phyloP scores from a whole-genome alignment of 2,113 vertebrate genomes.

The Bombycilla garrulus region DNA sequence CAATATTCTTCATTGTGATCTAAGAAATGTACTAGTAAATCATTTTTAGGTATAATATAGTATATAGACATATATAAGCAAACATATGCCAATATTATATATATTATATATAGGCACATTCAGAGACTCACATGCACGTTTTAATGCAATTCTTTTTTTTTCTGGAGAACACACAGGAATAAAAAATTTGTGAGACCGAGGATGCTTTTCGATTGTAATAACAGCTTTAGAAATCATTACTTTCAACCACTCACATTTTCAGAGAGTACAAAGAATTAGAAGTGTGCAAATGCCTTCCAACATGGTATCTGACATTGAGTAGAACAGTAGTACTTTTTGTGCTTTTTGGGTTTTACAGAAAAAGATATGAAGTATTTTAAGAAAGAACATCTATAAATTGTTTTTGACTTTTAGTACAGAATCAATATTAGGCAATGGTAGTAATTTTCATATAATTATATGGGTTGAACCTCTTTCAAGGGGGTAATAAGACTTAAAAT shows the following conservation, averaged over 20 bases:
- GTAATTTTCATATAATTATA: background rate
- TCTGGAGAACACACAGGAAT: background rate
- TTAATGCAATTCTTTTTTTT: background rate
- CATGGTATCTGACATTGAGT: background rate
- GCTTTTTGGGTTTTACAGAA: background rate
- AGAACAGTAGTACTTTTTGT: background rate
- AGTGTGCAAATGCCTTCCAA: background rate
- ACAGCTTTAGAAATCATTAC: background rate
- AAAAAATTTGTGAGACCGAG: background rate
- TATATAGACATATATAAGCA: background rate
- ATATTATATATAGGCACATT: no score
- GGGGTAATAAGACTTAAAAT: background rate
- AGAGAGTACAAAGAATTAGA: background rate
- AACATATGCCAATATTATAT: background rate
- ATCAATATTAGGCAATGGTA: background rate
- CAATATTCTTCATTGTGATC: background rate
- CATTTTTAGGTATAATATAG: background rate
- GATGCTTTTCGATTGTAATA: background rate
- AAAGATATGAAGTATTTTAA: background rate
- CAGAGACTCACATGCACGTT: background rate
- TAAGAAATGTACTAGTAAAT: background rate
- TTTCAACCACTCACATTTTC: background rate
- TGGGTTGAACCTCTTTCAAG: background rate
- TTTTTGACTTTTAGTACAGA: background rate
- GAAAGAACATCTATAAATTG: background rate